Conservation (phyloP, 2,888 invertebrate species). For the Drosophila pseudotalamancana region DNA sequence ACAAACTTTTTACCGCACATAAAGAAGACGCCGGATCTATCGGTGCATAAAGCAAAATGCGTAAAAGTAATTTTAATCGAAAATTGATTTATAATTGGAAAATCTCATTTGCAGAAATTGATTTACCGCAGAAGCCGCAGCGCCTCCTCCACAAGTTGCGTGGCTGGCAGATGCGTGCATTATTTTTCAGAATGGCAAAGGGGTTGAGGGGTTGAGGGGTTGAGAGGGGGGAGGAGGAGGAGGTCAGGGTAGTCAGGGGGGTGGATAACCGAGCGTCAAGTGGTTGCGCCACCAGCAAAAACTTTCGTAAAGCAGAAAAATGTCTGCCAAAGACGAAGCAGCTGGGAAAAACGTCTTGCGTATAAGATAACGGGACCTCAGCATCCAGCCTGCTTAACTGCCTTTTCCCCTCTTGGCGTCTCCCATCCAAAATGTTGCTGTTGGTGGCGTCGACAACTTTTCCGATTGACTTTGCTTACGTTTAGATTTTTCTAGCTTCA, state of each 20-base stretch:
- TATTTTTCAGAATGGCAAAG: slow-evolving; percentile 50
- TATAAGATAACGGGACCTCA: slow-evolving; percentile 42
- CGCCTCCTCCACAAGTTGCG: slow-evolving; percentile 43
- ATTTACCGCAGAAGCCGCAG: slow-evolving; percentile 81
- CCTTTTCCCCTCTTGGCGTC: slow-evolving; percentile 28
- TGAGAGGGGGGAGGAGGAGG: not conserved
- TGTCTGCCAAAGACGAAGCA: slow-evolving; percentile 63
- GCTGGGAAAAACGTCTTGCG: slow-evolving; percentile 56
- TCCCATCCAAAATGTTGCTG: slow-evolving; percentile 57
- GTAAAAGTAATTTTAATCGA: slow-evolving; percentile 84
- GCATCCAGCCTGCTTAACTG: slow-evolving; percentile 6
- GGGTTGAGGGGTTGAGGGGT: too few species aligned
- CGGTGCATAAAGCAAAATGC: slow-evolving; percentile 65
- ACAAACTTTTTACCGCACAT: slow-evolving; percentile 31
- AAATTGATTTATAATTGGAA: slow-evolving; percentile 85
- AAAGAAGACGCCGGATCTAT: slow-evolving; percentile 4
- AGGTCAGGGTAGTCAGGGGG: too few species aligned
- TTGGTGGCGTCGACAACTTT: slow-evolving; percentile 70
- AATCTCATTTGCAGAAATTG: slow-evolving; percentile 83
- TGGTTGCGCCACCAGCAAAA: slow-evolving; percentile 72
- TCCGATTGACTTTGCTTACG: slow-evolving; percentile 81
- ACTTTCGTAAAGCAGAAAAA: slow-evolving; percentile 70
- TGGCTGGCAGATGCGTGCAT: slow-evolving; percentile 70
- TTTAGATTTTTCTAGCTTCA: slow-evolving; percentile 77
- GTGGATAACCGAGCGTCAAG: slow-evolving; percentile 67